Conservation (phyloP, 2,797 vertebrate species). For the Sebastes vulpes region DNA sequence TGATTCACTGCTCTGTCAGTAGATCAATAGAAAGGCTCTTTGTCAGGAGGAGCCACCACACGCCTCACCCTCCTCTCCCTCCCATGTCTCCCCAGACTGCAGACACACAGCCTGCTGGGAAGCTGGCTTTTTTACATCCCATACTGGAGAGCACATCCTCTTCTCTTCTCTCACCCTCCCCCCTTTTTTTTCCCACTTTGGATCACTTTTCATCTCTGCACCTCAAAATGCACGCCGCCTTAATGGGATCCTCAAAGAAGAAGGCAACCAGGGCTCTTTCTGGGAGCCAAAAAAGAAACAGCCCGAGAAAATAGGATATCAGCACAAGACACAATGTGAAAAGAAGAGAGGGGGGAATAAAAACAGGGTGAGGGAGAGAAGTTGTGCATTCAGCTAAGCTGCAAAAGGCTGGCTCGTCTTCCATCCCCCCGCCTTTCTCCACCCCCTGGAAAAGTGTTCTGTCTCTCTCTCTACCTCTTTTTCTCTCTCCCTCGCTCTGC, state of each 20-base stretch:
- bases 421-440: conserved; percentile 54
- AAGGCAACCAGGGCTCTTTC: conserved; percentile 30
- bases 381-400: conserved; percentile 82
- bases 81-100: conserved; percentile 44
- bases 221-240: conserved; percentile 4
- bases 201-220: conserved; percentile 53
- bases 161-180: background rate
- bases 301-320: conserved; percentile 55
- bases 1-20: conserved; percentile 78
- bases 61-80: background rate
- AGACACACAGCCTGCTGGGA: conserved; percentile 61
- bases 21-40: conserved; percentile 80
- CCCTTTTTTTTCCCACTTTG: background rate
- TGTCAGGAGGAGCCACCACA: conserved; percentile 62
- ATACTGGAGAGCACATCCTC: conserved; percentile 35
- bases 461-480: conserved; percentile 37
- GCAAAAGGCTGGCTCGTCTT: conserved; percentile 62
- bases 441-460: conserved; percentile 70
- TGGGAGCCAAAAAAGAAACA: conserved; percentile 40
- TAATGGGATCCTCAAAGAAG: conserved; percentile 48
- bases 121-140: conserved; percentile 41
- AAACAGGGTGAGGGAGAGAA: conserved; percentile 65
- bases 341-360: conserved; percentile 13
- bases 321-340: conserved; percentile 54
- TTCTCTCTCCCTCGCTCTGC: conserved; percentile 74